These are phyloP conservation scores for Fabriciana adippe DNA, from an alignment of 2,888 invertebrate genomes.

Conservation along the genomic window DNA sequence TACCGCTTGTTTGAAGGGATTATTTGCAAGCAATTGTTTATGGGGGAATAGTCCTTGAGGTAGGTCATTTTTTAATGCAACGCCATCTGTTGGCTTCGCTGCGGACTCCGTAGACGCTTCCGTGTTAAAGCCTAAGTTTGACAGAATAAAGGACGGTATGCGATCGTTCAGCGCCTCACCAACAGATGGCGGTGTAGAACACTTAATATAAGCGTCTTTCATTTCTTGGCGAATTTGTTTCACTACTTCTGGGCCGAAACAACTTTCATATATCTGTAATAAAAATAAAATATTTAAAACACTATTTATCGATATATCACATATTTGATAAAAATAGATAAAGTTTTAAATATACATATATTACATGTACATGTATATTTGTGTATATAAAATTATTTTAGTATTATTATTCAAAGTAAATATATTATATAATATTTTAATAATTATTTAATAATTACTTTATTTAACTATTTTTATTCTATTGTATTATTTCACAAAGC, in stretches of 20 bases:
- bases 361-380: too few relatives aligned
- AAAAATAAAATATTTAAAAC: too few relatives aligned
- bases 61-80: conserved; percentile 59
- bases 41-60: conserved; percentile 55
- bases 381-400: too few relatives aligned
- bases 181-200: conserved; percentile 79
- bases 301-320: too few relatives aligned
- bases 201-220: conserved; percentile 85
- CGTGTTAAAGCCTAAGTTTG: conserved; percentile 70
- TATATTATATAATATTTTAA: background rate
- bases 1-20: conserved; percentile 79
- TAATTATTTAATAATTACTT: background rate
- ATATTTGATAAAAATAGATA: too few relatives aligned
- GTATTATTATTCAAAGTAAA: background rate
- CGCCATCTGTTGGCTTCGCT: conserved; percentile 73
- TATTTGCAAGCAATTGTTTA: conserved; percentile 76
- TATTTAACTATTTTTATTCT: background rate
- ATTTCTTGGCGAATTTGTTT: conserved; percentile 86
- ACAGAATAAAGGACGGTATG: conserved; percentile 66
- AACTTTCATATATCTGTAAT: conserved; percentile 86
- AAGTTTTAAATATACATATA: too few relatives aligned
- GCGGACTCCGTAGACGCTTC: conserved; percentile 74
- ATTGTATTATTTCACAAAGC: conserved; percentile 48
- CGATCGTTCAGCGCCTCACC: conserved; percentile 63
- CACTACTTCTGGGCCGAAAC: conserved; percentile 85